Base-by-base conservation (phyloP, 2,888 invertebrate genomes). In the Eugnorisma glareosa region DNA sequence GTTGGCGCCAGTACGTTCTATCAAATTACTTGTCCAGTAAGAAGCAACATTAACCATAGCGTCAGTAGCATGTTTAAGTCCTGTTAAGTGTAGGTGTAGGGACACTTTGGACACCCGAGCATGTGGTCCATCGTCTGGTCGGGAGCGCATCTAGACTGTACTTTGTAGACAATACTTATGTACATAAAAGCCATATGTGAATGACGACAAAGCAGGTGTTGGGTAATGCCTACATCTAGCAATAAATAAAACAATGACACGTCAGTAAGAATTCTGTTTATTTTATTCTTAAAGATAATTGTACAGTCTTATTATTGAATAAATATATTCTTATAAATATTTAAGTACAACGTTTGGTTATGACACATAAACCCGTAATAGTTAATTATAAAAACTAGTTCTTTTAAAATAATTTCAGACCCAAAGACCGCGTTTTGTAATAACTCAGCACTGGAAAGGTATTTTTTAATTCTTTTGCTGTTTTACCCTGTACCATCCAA, bases 331-430 rank as follows among this genome's bases (percentile, higher is more conserved):
- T 82, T 81, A 89, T 15, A n/a, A 40, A 40, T 64, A 70, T 40
- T 70, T n/a, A 72, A 84, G 64, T 71, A 83, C 57, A 86, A 87
- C 74, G 87, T 89, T 89, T 91, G 88, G 87, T 88, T 90, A 92
- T 90, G 89, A 94, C 91, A 91, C 90, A 89, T 86, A 90, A 91
- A 94, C 93, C 94, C 93, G 93, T 94, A 91, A 84, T 81, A 84
- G 13, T 76, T 76, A 69, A 73, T 63, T 66, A 67, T 81, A 72
- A 81, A 54, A 82, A 73, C 78, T 82, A 82, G 37, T 13, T 71
- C 76, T 67, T 66, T 54, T 31, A 24, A 24, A 28, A 71, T 63
- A 66, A 59, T 51, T 63, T 67, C 45, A 13, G n/a, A 40, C 35
- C 28, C 31, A 64, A 57, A 48, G 18, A 54, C 51, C 63, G 57